These are phyloP conservation scores for Sarcoramphus papa DNA, from an alignment of 2,797 vertebrate species.

Conservation along the genomic window DNA sequence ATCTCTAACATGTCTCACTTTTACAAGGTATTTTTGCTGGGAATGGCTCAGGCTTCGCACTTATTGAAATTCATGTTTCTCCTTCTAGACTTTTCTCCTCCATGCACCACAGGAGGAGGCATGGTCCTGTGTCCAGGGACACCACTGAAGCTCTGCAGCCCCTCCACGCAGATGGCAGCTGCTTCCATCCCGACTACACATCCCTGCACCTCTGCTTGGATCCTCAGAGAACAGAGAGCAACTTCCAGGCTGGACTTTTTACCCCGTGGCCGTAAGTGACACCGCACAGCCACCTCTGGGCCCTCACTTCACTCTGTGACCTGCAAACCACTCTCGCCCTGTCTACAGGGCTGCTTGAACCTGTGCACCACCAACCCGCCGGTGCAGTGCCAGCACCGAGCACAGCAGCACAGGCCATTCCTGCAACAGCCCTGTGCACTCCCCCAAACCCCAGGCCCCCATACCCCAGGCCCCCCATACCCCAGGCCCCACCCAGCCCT, in stretches of 20 bases:
- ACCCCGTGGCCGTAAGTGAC: background rate
- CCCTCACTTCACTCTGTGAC: background rate
- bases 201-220: background rate
- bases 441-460: background rate
- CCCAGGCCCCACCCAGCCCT: background rate
- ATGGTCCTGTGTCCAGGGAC: rapidly evolving
- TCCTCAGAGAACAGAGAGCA: background rate
- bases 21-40: background rate
- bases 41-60: background rate
- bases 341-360: background rate
- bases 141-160: background rate
- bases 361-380: rapidly evolving
- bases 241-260: background rate
- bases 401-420: background rate
- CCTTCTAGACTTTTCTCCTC: background rate
- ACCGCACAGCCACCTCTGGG: rapidly evolving
- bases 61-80: background rate
- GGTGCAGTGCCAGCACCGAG: background rate
- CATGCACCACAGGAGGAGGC: rapidly evolving
- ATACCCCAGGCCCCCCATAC: too few relatives aligned
- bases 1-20: background rate
- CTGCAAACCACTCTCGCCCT: rapidly evolving
- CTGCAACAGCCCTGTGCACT: background rate
- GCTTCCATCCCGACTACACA: background rate
- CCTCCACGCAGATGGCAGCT: background rate